A percentile compares a stretch with the other conserved stretches of the same genome.
Evolutionary conservation across 2,113 vertebrate species (phyloP).

Genomic region (Trematocara variabile): DNA sequence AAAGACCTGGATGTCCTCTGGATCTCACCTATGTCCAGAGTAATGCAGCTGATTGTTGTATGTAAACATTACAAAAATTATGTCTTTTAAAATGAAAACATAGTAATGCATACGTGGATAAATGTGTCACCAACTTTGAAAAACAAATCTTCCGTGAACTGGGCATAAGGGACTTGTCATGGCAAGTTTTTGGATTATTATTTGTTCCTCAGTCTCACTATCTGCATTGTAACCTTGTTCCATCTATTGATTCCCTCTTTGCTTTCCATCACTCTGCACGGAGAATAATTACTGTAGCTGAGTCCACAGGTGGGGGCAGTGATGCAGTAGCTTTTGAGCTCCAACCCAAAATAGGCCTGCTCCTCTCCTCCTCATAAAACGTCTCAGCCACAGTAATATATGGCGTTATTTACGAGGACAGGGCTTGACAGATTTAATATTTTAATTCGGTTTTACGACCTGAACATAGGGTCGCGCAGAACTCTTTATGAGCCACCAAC

Average conservation of each 20-base stretch:
- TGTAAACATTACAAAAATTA: neutral
- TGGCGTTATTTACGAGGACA: conserved; percentile 75
- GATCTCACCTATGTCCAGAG: neutral
- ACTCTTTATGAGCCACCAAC: conserved; percentile 66
- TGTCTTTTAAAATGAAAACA: neutral
- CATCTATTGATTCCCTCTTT: conserved; percentile 4
- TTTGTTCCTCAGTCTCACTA: neutral
- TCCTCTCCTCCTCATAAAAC: conserved; percentile 61
- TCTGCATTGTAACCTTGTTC: neutral
- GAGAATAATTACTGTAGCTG: conserved; percentile 61
- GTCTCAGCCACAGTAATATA: conserved; percentile 67
- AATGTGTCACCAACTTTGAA: neutral
- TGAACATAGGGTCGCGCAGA: conserved; percentile 59
- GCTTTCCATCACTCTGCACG: conserved; percentile 12
- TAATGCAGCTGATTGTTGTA: neutral
- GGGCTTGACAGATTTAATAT: conserved; percentile 79
- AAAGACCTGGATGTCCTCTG: neutral
- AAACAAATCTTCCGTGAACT: neutral
- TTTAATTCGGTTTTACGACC: conserved; percentile 79
- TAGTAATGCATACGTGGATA: accelerated
- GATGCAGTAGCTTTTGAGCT: conserved; percentile 41
- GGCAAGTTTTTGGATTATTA: neutral
- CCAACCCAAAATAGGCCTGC: conserved; percentile 44
- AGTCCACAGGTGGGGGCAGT: conserved; percentile 46
- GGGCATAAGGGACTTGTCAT: neutral